These are phyloP conservation scores for Chanos chanos DNA, from an alignment of 2,797 vertebrate species.

Conservation along the genomic window DNA sequence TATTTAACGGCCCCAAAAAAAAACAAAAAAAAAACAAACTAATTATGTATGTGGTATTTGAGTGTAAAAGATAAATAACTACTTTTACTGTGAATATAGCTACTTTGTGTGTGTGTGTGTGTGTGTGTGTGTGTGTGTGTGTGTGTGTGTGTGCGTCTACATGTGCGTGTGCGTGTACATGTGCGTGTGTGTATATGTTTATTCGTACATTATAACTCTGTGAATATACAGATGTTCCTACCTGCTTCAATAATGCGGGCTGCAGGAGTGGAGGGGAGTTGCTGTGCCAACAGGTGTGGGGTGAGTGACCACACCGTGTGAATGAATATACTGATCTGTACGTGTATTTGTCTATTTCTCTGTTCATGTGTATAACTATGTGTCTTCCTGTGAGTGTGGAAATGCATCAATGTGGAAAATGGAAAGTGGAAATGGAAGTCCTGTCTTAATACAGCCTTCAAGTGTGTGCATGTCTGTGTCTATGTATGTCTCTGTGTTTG, in stretches of 20 bases:
- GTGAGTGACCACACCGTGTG: conserved; percentile 53
- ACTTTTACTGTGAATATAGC: no score
- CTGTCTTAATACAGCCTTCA: neutral
- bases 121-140: neutral
- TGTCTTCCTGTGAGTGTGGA: neutral
- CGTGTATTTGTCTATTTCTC: neutral
- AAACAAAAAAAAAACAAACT: no score
- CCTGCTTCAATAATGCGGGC: conserved; percentile 76
- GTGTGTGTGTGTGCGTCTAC: neutral
- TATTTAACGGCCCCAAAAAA: neutral
- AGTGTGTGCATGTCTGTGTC: neutral
- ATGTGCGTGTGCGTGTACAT: neutral
- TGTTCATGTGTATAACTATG: neutral
- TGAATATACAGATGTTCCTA: conserved; percentile 71
- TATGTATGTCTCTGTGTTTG: neutral
- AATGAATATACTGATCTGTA: neutral
- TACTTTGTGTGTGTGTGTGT: neutral
- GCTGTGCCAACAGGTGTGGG: conserved; percentile 66
- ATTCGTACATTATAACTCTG: neutral
- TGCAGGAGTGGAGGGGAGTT: conserved; percentile 75
- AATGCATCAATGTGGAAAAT: neutral
- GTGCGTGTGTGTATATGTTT: neutral
- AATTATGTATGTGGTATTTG: no score
- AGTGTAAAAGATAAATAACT: no score
- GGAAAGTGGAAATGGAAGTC: neutral